Evolutionary conservation across 2,797 vertebrate species (phyloP).

Genomic region (Gobio occitaniae): DNA sequence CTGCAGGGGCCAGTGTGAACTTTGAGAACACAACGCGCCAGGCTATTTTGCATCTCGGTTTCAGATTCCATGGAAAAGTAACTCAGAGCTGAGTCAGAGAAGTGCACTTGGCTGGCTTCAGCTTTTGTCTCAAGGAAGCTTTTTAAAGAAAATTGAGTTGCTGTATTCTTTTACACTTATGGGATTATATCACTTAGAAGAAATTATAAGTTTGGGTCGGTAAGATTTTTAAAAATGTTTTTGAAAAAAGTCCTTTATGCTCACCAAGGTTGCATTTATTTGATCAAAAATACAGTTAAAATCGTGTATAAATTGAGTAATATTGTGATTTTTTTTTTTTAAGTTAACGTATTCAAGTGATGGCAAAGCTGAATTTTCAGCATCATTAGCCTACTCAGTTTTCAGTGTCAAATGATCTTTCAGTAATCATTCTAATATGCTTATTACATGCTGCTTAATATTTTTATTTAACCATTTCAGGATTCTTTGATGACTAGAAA

Average conservation of each 20-base stretch:
- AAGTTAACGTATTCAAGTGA: not conserved
- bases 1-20: conserved; percentile 39
- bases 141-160: conserved; percentile 26
- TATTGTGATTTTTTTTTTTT: not conserved
- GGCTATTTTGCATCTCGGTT: conserved; percentile 36
- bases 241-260: not conserved
- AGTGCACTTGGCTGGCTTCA: conserved; percentile 39
- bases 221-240: not conserved
- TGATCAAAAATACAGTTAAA: not conserved
- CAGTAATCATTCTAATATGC: not conserved
- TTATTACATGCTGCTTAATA: not conserved
- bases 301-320: not conserved
- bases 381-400: too few species aligned
- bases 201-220: too few species aligned
- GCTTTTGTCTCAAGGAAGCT: conserved; percentile 43
- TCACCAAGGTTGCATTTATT: not conserved
- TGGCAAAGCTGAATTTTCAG: not conserved
- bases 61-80: conserved; percentile 53
- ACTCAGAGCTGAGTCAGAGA: conserved; percentile 51
- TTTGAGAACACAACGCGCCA: conserved; percentile 29
- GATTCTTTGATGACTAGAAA: not conserved
- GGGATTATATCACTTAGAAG: conserved; percentile 2
- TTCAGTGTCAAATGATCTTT: not conserved
- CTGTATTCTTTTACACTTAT: conserved; percentile 9
- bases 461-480: not conserved